Percentiles rank a stretch among this genome's conserved stretches.
phyloP scores from a whole-genome alignment of 2,113 vertebrate species.

The Canis aureus region DNA sequence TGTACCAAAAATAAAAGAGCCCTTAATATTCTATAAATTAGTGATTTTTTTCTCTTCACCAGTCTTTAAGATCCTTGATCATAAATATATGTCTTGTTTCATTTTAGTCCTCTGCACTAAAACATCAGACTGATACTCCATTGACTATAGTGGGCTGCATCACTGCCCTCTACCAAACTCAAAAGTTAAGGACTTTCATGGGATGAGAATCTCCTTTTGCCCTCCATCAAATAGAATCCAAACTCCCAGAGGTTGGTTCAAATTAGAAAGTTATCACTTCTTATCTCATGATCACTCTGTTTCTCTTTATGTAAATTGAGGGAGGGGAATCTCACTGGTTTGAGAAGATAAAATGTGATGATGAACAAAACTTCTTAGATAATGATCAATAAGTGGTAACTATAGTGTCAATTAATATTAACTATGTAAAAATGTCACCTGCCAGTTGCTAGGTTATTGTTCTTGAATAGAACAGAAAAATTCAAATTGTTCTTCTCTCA shows the following conservation, averaged over 20 bases:
- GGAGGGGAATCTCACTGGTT: neutral
- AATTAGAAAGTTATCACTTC: neutral
- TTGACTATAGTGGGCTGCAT: neutral
- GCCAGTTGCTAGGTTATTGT: neutral
- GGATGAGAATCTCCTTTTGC: neutral
- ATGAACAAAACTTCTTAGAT: neutral
- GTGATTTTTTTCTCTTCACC: neutral
- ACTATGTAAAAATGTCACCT: neutral
- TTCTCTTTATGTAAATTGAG: neutral
- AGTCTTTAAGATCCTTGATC: neutral
- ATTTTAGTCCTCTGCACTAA: neutral
- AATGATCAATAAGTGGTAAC: neutral
- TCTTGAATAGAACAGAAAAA: neutral
- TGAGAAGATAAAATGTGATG: neutral
- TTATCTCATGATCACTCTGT: neutral
- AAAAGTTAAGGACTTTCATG: neutral
- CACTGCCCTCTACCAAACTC: neutral
- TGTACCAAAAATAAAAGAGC: neutral
- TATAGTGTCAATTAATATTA: neutral
- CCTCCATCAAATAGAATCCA: neutral
- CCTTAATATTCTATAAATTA: neutral
- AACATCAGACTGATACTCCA: neutral
- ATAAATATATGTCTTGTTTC: neutral
- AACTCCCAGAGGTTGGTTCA: neutral
- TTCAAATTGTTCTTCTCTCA: neutral